These are phyloP conservation scores for Drosophila virilis DNA, from an alignment of 1,140 invertebrate species.

Conservation along the genomic window DNA sequence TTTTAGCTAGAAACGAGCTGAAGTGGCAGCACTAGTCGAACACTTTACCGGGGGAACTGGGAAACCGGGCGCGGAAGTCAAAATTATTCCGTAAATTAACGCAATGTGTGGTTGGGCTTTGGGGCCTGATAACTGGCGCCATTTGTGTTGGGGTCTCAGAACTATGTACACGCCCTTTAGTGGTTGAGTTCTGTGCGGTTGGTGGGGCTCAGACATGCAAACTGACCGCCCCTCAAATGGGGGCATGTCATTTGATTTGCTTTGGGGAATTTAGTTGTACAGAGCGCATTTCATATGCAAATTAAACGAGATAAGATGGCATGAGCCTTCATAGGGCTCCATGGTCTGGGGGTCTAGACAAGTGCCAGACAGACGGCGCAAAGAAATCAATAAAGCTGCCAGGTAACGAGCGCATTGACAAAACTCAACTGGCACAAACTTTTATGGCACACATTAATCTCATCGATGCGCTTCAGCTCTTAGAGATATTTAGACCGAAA, in stretches of 20 bases:
- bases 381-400: constrained; percentile 65
- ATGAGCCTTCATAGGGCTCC: neutral
- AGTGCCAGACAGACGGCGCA: constrained; percentile 36
- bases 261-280: constrained; percentile 60
- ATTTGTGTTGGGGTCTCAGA: constrained; percentile 39
- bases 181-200: constrained; percentile 1
- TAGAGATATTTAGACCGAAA: constrained; percentile 34
- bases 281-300: constrained; percentile 77
- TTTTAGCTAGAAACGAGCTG: too few species aligned
- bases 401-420: constrained; percentile 11
- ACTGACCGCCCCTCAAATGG: constrained; percentile 23
- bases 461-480: constrained; percentile 17
- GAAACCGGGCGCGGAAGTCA: constrained; percentile 56
- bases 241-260: constrained; percentile 76
- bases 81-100: constrained; percentile 80
- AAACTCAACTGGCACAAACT: constrained; percentile 19
- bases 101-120: constrained; percentile 45
- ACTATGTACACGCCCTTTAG: constrained; percentile 49
- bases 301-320: constrained; percentile 72
- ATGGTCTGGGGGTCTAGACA: constrained; percentile 47
- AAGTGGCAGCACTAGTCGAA: too few species aligned
- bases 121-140: constrained; percentile 55
- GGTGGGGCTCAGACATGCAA: constrained; percentile 53
- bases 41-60: neutral
- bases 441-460: constrained; percentile 50